Evolutionary conservation across 2,113 vertebrate genomes (phyloP).

Genomic region (Chlorodrepanis virens): DNA sequence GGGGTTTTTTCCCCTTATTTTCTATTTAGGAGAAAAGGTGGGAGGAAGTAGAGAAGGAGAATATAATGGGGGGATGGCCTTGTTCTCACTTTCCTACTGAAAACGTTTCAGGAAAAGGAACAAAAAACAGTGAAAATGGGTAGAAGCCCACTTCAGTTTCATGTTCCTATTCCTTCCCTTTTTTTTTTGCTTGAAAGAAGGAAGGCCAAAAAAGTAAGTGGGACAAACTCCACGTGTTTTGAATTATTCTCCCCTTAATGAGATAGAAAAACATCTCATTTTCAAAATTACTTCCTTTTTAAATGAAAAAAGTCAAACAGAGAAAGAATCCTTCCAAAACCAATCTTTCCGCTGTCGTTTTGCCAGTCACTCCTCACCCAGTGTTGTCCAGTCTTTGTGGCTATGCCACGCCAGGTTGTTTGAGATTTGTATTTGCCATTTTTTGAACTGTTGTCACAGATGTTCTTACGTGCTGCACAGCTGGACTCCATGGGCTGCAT

Average conservation of each 20-base stretch:
- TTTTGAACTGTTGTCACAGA: background rate
- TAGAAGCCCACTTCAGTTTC: constrained; percentile 59
- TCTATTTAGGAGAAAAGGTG: constrained; percentile 43
- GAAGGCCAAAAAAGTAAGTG: constrained; percentile 58
- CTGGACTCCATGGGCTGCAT: rapidly evolving
- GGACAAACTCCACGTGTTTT: constrained; percentile 57
- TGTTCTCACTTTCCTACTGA: constrained; percentile 66
- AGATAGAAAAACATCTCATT: constrained; percentile 9
- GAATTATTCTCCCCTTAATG: constrained; percentile 60
- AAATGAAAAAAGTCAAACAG: background rate
- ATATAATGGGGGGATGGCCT: constrained; percentile 69
- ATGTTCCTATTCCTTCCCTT: constrained; percentile 20
- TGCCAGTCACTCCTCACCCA: background rate
- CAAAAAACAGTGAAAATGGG: constrained; percentile 44
- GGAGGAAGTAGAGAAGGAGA: constrained; percentile 45
- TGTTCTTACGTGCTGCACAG: background rate
- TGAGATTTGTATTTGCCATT: background rate
- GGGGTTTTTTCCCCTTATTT: constrained; percentile 9
- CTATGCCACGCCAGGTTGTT: rapidly evolving
- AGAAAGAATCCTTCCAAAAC: background rate
- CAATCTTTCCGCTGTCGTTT: background rate
- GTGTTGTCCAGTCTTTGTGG: background rate
- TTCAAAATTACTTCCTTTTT: background rate
- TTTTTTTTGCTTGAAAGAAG: constrained; percentile 52
- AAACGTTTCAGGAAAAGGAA: constrained; percentile 57